phyloP scores from a whole-genome alignment of 2,797 vertebrate species.

The Sebastes kiyomatsui region DNA sequence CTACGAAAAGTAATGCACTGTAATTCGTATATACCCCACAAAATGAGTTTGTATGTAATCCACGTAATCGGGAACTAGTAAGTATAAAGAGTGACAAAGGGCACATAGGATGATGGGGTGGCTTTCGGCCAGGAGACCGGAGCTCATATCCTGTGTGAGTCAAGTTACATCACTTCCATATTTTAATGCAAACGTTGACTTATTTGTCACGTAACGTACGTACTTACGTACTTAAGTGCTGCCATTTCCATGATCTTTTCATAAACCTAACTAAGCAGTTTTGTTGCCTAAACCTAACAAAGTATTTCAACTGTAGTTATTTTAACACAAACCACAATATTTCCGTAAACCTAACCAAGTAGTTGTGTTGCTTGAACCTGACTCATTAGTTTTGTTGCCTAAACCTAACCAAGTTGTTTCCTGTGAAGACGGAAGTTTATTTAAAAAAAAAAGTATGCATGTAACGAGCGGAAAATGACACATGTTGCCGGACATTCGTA shows the following conservation, averaged over 20 bases:
- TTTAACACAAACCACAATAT: no score
- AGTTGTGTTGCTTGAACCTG: fast-evolving
- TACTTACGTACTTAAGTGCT: not conserved
- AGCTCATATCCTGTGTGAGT: not conserved
- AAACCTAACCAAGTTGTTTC: not conserved
- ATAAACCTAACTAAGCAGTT: no score
- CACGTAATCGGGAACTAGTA: not conserved
- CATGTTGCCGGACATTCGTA: no score
- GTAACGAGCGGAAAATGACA: no score
- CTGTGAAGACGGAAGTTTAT: not conserved
- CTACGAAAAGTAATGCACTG: no score
- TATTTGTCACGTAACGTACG: not conserved
- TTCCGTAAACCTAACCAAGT: not conserved
- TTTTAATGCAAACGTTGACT: not conserved
- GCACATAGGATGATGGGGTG: no score
- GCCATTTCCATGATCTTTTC: not conserved
- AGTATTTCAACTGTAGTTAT: no score
- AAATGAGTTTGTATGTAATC: no score
- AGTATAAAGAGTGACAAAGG: no score
- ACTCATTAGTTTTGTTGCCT: fast-evolving
- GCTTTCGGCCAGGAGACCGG: no score
- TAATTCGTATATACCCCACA: no score
- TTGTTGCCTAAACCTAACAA: no score
- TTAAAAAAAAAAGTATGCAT: fast-evolving
- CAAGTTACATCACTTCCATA: not conserved